Conservation (phyloP, 2,113 vertebrate genomes). For the Camelus bactrianus region DNA sequence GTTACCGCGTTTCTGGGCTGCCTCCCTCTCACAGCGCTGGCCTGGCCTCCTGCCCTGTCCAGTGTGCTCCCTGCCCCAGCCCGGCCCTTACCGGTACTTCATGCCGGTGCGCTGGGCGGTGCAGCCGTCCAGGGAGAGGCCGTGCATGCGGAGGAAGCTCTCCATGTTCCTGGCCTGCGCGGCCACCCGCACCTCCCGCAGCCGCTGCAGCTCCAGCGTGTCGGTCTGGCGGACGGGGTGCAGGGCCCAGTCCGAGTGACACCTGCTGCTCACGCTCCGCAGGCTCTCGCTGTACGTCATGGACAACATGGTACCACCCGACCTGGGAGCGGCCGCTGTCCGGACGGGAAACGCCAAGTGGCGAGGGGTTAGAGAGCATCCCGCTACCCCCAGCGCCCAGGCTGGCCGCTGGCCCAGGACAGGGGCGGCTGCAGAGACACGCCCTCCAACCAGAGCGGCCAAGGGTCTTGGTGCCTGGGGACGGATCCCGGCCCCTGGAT, state of each 20-base stretch:
- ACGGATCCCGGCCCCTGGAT: background rate
- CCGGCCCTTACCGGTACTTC: conserved; percentile 96
- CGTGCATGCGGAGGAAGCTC: conserved; percentile 97
- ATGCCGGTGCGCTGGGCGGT: conserved; percentile 96
- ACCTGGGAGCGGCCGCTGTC: conserved; percentile 89
- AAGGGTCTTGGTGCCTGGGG: background rate
- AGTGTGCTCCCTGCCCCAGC: background rate
- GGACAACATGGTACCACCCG: conserved; percentile 94
- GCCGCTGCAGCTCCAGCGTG: conserved; percentile 92
- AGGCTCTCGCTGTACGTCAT: conserved; percentile 98
- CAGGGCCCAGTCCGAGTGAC: conserved; percentile 95
- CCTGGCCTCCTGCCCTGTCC: rapidly evolving
- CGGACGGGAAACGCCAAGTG: conserved; percentile 48
- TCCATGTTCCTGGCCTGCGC: conserved; percentile 97
- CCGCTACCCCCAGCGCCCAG: rapidly evolving
- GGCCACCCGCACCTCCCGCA: conserved; percentile 93
- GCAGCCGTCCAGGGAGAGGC: conserved; percentile 94
- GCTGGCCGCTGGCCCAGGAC: background rate
- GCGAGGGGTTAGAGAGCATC: background rate
- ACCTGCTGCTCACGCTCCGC: conserved; percentile 95
- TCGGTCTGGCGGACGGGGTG: conserved; percentile 91
- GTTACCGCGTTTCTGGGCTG: rapidly evolving
- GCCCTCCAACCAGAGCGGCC: background rate
- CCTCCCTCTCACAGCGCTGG: background rate
- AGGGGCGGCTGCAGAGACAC: background rate